Evolutionary conservation across 2,113 vertebrate genomes (phyloP).

Genomic region (Macquaria australasica): DNA sequence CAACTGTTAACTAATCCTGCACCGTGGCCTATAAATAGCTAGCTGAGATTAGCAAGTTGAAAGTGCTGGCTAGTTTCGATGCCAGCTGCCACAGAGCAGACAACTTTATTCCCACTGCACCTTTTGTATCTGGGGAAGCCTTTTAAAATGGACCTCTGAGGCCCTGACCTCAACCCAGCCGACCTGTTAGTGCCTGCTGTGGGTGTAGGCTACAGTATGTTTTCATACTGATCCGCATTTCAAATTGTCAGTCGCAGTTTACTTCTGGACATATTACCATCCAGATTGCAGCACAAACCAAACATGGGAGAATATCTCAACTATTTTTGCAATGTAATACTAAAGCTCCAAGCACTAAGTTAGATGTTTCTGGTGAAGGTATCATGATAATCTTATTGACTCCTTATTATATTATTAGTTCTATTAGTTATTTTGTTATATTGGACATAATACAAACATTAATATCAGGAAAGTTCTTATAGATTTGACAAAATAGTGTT

Average conservation of each 20-base stretch:
- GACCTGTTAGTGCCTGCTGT: background rate
- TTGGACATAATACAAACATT: no score
- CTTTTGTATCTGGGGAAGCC: constrained; percentile 10
- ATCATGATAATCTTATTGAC: background rate
- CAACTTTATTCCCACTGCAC: background rate
- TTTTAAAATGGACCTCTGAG: constrained; percentile 9
- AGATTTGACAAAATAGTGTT: background rate
- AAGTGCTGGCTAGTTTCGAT: constrained; percentile 44
- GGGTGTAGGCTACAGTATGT: background rate
- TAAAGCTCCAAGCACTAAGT: background rate
- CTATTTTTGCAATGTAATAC: background rate
- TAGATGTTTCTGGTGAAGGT: background rate
- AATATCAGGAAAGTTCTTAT: background rate
- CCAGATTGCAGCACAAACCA: background rate
- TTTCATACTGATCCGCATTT: background rate
- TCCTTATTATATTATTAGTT: background rate
- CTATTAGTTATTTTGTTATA: background rate
- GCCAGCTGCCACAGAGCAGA: constrained; percentile 43
- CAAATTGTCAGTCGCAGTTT: background rate
- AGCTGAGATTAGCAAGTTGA: constrained; percentile 21
- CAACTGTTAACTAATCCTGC: constrained; percentile 32
- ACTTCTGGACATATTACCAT: background rate
- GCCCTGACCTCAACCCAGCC: background rate
- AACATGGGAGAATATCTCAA: background rate
- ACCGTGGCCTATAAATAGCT: constrained; percentile 36